Evolutionary conservation across 1,140 invertebrate species (phyloP).

Genomic region (Lepidurus packardi): DNA sequence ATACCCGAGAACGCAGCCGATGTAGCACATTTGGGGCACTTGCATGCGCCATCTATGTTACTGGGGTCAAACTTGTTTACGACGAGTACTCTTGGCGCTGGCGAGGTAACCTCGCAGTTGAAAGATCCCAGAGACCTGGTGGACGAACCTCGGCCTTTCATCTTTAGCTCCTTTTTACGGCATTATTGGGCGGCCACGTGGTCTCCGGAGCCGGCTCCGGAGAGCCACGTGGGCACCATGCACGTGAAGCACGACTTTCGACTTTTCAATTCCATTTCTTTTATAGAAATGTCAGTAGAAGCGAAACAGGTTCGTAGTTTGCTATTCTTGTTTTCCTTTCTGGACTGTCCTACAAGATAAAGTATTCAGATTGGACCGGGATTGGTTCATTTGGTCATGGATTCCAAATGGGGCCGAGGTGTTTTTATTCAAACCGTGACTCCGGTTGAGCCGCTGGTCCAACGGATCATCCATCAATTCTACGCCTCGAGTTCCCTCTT

Average conservation of each 20-base stretch:
- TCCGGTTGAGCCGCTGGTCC: slow-evolving; percentile 69
- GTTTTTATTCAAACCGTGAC: slow-evolving; percentile 70
- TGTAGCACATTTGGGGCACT: slow-evolving; percentile 65
- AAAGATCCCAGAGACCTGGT: background rate
- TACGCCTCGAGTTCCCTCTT: slow-evolving; percentile 55
- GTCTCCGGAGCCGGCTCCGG: slow-evolving; percentile 40
- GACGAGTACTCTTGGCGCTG: slow-evolving; percentile 37
- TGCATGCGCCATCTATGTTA: slow-evolving; percentile 62
- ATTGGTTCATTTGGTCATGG: slow-evolving; percentile 48
- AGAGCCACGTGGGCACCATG: slow-evolving; percentile 56
- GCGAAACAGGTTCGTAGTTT: slow-evolving; percentile 51
- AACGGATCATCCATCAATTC: slow-evolving; percentile 70
- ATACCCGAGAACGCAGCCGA: slow-evolving; percentile 90
- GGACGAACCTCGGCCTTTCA: background rate
- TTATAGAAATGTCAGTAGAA: slow-evolving; percentile 52
- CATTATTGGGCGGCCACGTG: slow-evolving; percentile 45
- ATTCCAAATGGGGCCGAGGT: slow-evolving; percentile 57
- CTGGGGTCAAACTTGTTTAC: slow-evolving; percentile 49
- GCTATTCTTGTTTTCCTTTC: background rate
- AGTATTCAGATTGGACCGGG: slow-evolving; percentile 49
- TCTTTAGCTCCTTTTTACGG: background rate
- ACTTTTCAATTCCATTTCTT: slow-evolving; percentile 50
- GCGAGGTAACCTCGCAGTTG: background rate
- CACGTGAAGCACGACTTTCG: slow-evolving; percentile 53
- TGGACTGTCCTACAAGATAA: slow-evolving; percentile 20